Evolutionary conservation across 2,888 invertebrate species (phyloP), one percentile per base, ranked within the genome.

Genomic region (Hypomecis punctinalis): DNA sequence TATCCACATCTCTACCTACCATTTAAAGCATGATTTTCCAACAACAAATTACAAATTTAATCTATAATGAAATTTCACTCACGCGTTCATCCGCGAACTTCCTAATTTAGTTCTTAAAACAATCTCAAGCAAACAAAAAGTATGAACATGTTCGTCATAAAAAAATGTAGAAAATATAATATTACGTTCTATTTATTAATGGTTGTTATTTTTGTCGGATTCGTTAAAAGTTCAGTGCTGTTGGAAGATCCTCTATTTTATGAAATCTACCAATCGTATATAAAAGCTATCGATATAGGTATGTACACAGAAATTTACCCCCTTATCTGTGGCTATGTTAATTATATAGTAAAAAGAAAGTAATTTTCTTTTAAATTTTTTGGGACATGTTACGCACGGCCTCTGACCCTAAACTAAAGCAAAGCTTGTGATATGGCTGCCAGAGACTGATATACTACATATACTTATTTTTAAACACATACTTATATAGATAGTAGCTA

Each of bases 11-110:
- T 23, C 23, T 23, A 23, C 23, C 23, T 23, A 23, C 23, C 23
- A 23, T 23, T 23, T 23, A 23, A 23, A 23, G 1, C 23, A 23
- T 23, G 23, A 23, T 23, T 23, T 23, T 23, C 1, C 23, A 2
- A 2, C 23, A 23, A 23, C 37, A 37, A 39, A 33, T 36, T 36
- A 23, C 40, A 49, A 51, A 55, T 68, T 66, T 75, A 69, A 74
- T 73, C 68, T 33, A 53, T 66, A 79, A 87, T 85, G 84, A 82
- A 80, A 80, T 79, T 80, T 69, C 80, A 81, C 9, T 61, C 69
- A 72, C 73, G 84, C 86, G 63, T 80, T 84, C 81, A 84, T n/a
- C 43, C 72, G 73, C 64, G 39, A 66, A 68, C 39, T 61, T 57
- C 66, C 63, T 69, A 75, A 78, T 72, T 63, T 62, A 67, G 61